phyloP scores from a whole-genome alignment of 2,888 invertebrate genomes.

The Laothoe populi region DNA sequence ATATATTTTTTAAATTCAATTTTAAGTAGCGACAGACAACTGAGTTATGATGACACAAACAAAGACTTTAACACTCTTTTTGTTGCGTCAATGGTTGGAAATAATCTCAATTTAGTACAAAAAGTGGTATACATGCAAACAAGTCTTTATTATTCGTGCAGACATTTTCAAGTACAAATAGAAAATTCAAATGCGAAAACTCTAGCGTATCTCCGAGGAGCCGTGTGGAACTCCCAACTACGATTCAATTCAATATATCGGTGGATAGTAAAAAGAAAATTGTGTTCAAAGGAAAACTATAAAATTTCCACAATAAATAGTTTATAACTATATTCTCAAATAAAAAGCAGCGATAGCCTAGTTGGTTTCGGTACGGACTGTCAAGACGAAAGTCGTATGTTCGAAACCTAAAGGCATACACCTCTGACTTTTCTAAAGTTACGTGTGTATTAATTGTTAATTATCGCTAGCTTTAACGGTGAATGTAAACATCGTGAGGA shows the following conservation, averaged over 20 bases:
- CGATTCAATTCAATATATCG: conserved; percentile 78
- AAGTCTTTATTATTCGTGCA: neutral
- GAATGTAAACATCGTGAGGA: too few relatives aligned
- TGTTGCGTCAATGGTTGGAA: too few relatives aligned
- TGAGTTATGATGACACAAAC: too few relatives aligned
- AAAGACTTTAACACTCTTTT: too few relatives aligned
- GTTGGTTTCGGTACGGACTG: too few relatives aligned
- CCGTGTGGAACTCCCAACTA: conserved; percentile 50
- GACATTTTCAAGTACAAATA: neutral
- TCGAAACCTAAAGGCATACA: too few relatives aligned
- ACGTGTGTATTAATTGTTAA: too few relatives aligned
- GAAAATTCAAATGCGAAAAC: neutral
- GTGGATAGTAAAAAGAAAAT: conserved; percentile 66
- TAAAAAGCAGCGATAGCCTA: conserved; percentile 16
- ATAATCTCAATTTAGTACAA: neutral
- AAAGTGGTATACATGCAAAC: neutral
- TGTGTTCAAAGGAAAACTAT: conserved; percentile 62
- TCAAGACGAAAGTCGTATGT: too few relatives aligned
- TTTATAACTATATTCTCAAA: conserved; percentile 25
- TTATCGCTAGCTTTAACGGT: too few relatives aligned
- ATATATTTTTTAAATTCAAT: too few relatives aligned
- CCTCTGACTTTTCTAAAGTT: too few relatives aligned
- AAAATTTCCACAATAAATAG: conserved; percentile 54
- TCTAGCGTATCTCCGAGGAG: conserved; percentile 33
- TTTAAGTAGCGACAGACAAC: too few relatives aligned